Conservation (phyloP, 2,113 vertebrate species). For the Bubo scandiacus region DNA sequence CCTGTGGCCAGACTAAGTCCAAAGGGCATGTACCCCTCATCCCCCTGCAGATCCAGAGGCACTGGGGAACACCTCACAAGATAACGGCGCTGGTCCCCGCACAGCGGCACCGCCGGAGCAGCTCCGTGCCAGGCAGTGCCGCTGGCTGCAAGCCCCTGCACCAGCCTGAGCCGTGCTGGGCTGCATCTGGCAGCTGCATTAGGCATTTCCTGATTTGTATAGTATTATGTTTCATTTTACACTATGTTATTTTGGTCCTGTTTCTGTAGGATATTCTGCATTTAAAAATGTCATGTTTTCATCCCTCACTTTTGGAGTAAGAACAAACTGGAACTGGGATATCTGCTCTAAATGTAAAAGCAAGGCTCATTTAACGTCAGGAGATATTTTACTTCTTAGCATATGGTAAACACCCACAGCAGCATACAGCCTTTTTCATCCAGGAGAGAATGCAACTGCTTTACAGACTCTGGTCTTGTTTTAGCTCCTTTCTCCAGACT, state of each 20-base stretch:
- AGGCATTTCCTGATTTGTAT: rapidly evolving
- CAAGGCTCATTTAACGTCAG: not conserved
- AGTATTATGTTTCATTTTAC: not conserved
- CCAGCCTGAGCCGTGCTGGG: not conserved
- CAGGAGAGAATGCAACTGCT: rapidly evolving
- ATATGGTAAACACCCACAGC: not conserved
- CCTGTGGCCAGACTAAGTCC: not conserved
- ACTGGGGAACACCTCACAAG: not conserved
- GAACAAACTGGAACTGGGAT: not conserved
- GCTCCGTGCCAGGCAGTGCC: not conserved
- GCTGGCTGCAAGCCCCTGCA: not conserved
- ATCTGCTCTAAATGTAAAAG: not conserved
- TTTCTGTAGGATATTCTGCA: not conserved
- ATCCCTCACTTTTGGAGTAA: not conserved
- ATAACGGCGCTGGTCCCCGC: too few relatives aligned
- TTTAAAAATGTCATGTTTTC: not conserved
- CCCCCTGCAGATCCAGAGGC: not conserved
- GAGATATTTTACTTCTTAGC: not conserved
- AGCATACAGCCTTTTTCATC: not conserved
- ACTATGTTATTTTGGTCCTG: not conserved
- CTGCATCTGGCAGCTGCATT: not conserved
- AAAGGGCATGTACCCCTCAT: rapidly evolving
- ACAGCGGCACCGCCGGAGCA: rapidly evolving
- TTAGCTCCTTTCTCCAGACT: not conserved
- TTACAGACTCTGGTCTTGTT: not conserved